Evolutionary conservation across 1,140 invertebrate species (phyloP).

Genomic region (Bombus impatiens): DNA sequence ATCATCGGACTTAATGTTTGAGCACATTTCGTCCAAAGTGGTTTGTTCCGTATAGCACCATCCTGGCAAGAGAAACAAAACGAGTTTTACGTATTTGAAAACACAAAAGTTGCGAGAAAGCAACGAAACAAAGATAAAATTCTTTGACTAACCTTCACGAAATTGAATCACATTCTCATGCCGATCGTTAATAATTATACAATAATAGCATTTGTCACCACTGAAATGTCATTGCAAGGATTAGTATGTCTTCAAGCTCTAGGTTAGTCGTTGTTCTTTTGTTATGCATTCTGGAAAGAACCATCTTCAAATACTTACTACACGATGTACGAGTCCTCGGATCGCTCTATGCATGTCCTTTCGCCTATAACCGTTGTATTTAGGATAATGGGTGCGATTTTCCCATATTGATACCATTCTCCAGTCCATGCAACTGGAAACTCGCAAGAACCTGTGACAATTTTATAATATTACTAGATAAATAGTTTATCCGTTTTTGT

Average conservation of each 20-base stretch:
- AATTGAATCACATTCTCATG: slow-evolving; percentile 87
- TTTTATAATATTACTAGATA: not conserved
- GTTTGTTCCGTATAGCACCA: slow-evolving; percentile 81
- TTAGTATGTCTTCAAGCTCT: not conserved
- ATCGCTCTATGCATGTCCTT: slow-evolving; percentile 78
- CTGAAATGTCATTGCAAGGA: slow-evolving; percentile 42
- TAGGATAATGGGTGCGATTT: slow-evolving; percentile 76
- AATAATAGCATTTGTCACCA: slow-evolving; percentile 83
- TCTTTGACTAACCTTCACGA: slow-evolving; percentile 85
- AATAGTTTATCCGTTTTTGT: not conserved
- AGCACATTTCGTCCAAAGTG: slow-evolving; percentile 84
- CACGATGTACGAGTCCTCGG: slow-evolving; percentile 81
- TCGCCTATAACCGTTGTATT: slow-evolving; percentile 81
- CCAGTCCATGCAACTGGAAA: slow-evolving; percentile 83
- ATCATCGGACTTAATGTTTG: slow-evolving; percentile 87
- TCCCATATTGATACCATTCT: slow-evolving; percentile 83
- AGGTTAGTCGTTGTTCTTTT: not conserved
- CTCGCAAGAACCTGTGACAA: slow-evolving; percentile 78
- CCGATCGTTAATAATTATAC: slow-evolving; percentile 85
- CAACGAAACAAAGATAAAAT: not conserved
- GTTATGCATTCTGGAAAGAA: not conserved
- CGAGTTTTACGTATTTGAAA: not conserved
- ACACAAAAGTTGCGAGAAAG: not conserved
- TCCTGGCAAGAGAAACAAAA: slow-evolving; percentile 77
- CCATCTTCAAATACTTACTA: slow-evolving; percentile 71